Base-by-base conservation (phyloP, 2,113 vertebrate genomes). In the Dromiciops gliroides region DNA sequence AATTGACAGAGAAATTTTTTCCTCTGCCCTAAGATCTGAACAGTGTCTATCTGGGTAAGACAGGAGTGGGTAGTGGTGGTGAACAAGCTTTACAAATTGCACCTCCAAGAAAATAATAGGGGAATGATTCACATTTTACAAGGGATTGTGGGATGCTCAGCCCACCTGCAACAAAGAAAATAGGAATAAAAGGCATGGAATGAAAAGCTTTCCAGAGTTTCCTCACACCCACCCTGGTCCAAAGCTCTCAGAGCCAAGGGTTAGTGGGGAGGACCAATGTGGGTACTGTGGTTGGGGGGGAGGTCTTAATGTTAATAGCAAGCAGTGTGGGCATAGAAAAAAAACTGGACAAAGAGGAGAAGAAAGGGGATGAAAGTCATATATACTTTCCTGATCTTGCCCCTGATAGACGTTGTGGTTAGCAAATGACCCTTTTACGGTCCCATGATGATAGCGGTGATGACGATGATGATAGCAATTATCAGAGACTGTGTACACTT, bases 161-260 rank as follows among this genome's bases (percentile, higher is more conserved):
- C 93, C 60, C 48, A 95, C 49, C 16, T 28, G 5, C 4, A 75
- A 48, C 37, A 48, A 93, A 7, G 48, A 28, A 90, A 95, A 24
- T 93, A 56, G 50, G 92, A 50, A 83, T 49, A 50, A n/a, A 47
- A 91, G 37, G 16, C 44, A 60, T 26, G 60, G 50, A 50, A 83
- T 26, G 51, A 94, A 83, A 83, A 60, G 50, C 89, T 44, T 5
- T 8, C 89, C 24, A 47, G 7, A 24, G 47, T 14, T 92, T 12
- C 51, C 49, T 94, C 2, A 23, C 0, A 2, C 4, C 89, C 47
- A 16, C 0, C 28, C 94, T 31, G 9, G 60, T 97, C 92, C 51
- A 89, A 52, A 90, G 92, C 44, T 95, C 91, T 90, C 56, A 95
- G 95, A 94, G 51, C 47, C 12, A 52, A 47, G 56, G 19, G 67